Evolutionary conservation across 2,888 invertebrate genomes (phyloP).

Genomic region (Strigamia crassipes): DNA sequence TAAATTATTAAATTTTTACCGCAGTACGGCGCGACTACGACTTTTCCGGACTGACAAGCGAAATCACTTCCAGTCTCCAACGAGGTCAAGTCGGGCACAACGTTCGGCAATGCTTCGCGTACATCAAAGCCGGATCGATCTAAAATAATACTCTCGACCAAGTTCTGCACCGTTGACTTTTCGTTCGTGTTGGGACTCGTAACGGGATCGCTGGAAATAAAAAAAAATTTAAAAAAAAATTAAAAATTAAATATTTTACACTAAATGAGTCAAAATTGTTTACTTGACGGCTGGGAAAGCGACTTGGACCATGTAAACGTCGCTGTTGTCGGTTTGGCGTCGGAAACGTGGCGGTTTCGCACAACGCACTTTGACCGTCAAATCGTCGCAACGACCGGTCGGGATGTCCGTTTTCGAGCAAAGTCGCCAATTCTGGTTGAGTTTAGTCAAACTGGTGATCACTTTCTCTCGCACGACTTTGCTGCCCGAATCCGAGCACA

Average conservation of each 20-base stretch:
- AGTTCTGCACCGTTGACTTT: slow-evolving; percentile 72
- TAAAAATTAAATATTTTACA: slow-evolving; percentile 24
- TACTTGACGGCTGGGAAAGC: slow-evolving; percentile 84
- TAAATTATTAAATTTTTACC: slow-evolving; percentile 63
- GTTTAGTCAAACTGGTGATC: slow-evolving; percentile 81
- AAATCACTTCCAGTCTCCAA: slow-evolving; percentile 85
- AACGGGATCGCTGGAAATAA: slow-evolving; percentile 78
- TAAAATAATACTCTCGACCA: slow-evolving; percentile 86
- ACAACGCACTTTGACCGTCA: slow-evolving; percentile 65
- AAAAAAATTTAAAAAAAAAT: background rate
- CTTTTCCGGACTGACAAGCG: slow-evolving; percentile 90
- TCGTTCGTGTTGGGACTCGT: slow-evolving; percentile 84
- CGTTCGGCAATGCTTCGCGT: slow-evolving; percentile 88
- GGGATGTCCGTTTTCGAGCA: slow-evolving; percentile 79
- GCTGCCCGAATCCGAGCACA: slow-evolving; percentile 94
- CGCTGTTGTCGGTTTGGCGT: slow-evolving; percentile 68
- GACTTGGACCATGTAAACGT: slow-evolving; percentile 80
- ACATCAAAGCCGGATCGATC: slow-evolving; percentile 95
- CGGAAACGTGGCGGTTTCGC: slow-evolving; percentile 66
- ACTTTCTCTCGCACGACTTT: slow-evolving; percentile 88
- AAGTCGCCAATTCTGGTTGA: slow-evolving; percentile 96
- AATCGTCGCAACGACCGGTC: slow-evolving; percentile 83
- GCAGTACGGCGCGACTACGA: slow-evolving; percentile 90
- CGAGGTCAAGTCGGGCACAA: slow-evolving; percentile 90
- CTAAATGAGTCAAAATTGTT: slow-evolving; percentile 58